Base-by-base conservation (phyloP, 92 coral and sea anemone species). In the Pocillopora grandis region DNA sequence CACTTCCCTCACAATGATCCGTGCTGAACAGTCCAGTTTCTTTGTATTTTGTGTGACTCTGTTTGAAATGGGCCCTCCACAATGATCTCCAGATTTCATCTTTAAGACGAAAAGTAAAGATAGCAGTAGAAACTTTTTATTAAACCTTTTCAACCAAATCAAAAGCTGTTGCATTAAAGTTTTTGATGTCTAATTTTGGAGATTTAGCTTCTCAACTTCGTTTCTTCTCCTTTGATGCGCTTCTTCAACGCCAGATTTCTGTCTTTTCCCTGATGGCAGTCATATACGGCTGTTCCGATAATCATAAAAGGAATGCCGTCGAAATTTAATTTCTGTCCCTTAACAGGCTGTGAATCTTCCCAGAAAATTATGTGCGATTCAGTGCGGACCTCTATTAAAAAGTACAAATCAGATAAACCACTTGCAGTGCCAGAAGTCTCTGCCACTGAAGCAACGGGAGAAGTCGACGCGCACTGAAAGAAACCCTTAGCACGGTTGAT, bases 1-100 rank as follows among this genome's bases (percentile, higher is more conserved):
- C 31, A 27, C 31, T 23, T 23, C 27, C 27, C 27, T 23, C 1
- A 27, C 31, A 27, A 27, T 27, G 31, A 27, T 27, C 31, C 31
- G 31, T 27, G 31, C 31, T 27, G 31, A 27, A 27, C 31, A 27
- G 31, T 27, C 31, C 31, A 88, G 20, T 67, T 88, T 88, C 35
- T 88, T 88, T 5, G 86, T 82, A 64, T 76, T 58, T 18, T 88
- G 90, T 18, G 19, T 62, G 62, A 74, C 56, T 74, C 21, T 74
- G n/a, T 74, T 49, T 2, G 5, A 49, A 35, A 49, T 74, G 56
- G 23, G 20, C 62, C 31, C 31, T 27, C 31, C 31, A 27, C 31
- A 27, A 27, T 27, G 31, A 27, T 27, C 31, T 27, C 62, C 62
- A 3, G n/a, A 74, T 74, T 74, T 61, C 78, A 74, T 49, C 63